Evolutionary conservation across 2,113 vertebrate species (phyloP).

Genomic region (Pachycephala philippinensis): DNA sequence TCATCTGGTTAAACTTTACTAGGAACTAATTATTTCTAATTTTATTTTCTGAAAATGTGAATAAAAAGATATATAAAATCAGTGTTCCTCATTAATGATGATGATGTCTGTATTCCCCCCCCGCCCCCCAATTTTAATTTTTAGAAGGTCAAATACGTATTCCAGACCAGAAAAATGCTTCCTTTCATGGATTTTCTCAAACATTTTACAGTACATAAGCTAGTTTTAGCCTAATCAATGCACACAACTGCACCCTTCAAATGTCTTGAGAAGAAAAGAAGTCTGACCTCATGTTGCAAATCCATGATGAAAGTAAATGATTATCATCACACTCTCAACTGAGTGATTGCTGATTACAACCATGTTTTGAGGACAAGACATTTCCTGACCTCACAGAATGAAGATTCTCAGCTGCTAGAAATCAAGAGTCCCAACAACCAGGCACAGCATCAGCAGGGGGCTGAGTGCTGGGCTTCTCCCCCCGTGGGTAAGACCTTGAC

Average conservation of each 20-base stretch:
- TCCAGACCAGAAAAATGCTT: neutral
- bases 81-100: neutral
- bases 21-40: conserved; percentile 29
- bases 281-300: neutral
- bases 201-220: neutral
- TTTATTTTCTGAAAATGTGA: conserved; percentile 28
- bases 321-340: neutral
- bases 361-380: neutral
- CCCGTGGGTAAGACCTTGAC: rapidly evolving
- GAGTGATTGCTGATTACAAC: neutral
- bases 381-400: neutral
- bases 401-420: neutral
- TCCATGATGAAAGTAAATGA: neutral
- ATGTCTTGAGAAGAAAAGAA: neutral
- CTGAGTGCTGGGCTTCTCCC: too few relatives aligned
- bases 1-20: neutral
- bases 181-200: neutral
- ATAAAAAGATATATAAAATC: conserved; percentile 31
- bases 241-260: neutral
- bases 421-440: neutral
- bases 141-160: neutral
- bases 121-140: conserved; percentile 4
- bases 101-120: neutral
- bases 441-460: too few relatives aligned
- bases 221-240: neutral